Evolutionary conservation across 2,888 invertebrate species (phyloP).

Genomic region (Reticulitermes lucifugus): DNA sequence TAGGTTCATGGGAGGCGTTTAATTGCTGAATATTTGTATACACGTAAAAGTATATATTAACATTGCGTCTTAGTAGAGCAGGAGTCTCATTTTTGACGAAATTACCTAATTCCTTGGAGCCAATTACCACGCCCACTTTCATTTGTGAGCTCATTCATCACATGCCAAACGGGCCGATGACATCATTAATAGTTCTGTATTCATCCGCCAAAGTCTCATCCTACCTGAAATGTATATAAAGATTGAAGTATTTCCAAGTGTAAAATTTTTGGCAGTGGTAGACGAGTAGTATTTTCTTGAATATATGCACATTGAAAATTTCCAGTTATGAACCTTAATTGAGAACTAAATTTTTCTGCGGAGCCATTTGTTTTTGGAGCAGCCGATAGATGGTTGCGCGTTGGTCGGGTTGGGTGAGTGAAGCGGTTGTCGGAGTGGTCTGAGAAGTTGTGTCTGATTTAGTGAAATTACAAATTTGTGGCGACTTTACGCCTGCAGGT

Average conservation of each 20-base stretch:
- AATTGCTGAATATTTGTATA: neutral
- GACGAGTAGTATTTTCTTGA: neutral
- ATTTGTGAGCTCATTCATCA: constrained; percentile 42
- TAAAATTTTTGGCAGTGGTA: too few relatives aligned
- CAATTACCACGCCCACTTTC: constrained; percentile 46
- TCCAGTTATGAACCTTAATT: neutral
- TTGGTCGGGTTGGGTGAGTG: constrained; percentile 37
- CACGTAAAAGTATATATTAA: neutral
- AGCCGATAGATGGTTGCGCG: constrained; percentile 25
- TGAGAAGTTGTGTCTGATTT: neutral
- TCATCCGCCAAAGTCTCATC: neutral
- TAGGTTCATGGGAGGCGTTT: neutral
- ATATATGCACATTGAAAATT: too few relatives aligned
- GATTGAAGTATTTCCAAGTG: neutral
- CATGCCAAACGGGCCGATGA: constrained; percentile 49
- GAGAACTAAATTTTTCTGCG: constrained; percentile 39
- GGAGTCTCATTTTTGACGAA: neutral
- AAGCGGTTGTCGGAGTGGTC: constrained; percentile 22
- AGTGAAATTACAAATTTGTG: neutral
- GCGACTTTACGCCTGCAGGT: neutral
- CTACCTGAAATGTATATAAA: neutral
- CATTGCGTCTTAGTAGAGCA: neutral
- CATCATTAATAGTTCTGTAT: constrained; percentile 46
- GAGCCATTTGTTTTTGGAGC: constrained; percentile 2
- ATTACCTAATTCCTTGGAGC: neutral